Evolutionary conservation across 2,888 invertebrate genomes (phyloP).

Genomic region (Drosophila fulvimacula): DNA sequence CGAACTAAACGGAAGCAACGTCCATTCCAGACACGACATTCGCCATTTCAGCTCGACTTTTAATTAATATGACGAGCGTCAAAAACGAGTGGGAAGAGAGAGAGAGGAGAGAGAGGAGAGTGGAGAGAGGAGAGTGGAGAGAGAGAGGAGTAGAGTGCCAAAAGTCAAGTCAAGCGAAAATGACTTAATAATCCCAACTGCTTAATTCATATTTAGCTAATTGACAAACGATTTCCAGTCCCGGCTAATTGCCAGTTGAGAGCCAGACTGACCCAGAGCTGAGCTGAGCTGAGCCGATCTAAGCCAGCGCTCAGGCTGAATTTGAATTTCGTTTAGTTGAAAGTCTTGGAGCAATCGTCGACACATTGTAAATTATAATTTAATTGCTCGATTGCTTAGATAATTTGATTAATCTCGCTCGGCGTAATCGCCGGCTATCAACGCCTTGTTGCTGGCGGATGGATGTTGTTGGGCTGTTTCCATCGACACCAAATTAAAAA

Average conservation of each 20-base stretch:
- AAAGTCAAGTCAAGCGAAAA: slow-evolving; percentile 22
- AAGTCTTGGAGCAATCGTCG: slow-evolving; percentile 23
- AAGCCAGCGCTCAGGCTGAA: background rate
- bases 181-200: slow-evolving; percentile 40
- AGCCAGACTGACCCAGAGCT: background rate
- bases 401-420: slow-evolving; percentile 60
- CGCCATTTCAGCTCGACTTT: slow-evolving; percentile 22
- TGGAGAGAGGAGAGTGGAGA: background rate
- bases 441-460: slow-evolving; percentile 48
- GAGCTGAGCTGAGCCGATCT: slow-evolving; percentile 1
- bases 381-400: slow-evolving; percentile 56
- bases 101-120: background rate
- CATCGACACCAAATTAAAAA: slow-evolving; percentile 82
- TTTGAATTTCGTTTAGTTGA: slow-evolving; percentile 8
- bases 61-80: slow-evolving; percentile 42
- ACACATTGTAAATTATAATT: slow-evolving; percentile 71
- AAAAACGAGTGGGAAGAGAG: slow-evolving; percentile 9
- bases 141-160: background rate
- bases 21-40: background rate
- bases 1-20: slow-evolving; percentile 32
- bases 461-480: slow-evolving; percentile 31
- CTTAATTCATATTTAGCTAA: slow-evolving; percentile 23
- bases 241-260: slow-evolving; percentile 23
- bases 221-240: slow-evolving; percentile 16
- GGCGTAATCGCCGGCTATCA: slow-evolving; percentile 55